phyloP scores from a whole-genome alignment of 2,888 invertebrate species.

The Cheilosia impressa region DNA sequence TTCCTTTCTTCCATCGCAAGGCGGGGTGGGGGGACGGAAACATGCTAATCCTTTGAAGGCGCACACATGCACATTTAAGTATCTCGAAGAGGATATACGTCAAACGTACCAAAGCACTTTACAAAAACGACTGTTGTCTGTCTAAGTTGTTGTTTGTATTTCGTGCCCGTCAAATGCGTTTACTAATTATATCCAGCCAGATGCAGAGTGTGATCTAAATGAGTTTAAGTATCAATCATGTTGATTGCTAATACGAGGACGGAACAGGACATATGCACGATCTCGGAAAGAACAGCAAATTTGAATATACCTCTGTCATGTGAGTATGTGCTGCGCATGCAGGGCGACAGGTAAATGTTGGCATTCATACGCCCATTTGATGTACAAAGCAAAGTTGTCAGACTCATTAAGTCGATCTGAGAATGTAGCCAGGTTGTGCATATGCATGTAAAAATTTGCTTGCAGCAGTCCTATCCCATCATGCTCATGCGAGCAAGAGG shows the following conservation, averaged over 20 bases:
- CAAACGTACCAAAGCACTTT: not conserved
- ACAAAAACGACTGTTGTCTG: not conserved
- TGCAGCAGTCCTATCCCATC: not conserved
- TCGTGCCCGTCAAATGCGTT: not conserved
- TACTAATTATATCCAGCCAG: not conserved
- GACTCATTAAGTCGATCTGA: constrained; percentile 44
- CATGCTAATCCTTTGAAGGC: constrained; percentile 36
- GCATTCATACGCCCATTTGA: constrained; percentile 40
- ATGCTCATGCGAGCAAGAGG: not conserved
- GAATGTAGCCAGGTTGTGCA: constrained; percentile 35
- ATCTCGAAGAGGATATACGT: not conserved
- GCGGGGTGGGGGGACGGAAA: not conserved
- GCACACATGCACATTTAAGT: not conserved
- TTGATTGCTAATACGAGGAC: not conserved
- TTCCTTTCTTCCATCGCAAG: constrained; percentile 1
- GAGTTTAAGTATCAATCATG: not conserved
- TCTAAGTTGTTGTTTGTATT: not conserved
- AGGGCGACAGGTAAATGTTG: not conserved
- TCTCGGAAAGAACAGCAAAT: not conserved
- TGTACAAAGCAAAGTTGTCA: not conserved
- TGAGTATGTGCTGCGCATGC: not conserved
- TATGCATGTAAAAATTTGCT: constrained; percentile 34
- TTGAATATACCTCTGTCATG: not conserved
- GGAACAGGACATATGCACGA: not conserved
- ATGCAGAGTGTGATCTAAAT: not conserved